These are phyloP conservation scores for Tachycineta bicolor DNA, from an alignment of 2,113 vertebrate species.

Conservation along the genomic window DNA sequence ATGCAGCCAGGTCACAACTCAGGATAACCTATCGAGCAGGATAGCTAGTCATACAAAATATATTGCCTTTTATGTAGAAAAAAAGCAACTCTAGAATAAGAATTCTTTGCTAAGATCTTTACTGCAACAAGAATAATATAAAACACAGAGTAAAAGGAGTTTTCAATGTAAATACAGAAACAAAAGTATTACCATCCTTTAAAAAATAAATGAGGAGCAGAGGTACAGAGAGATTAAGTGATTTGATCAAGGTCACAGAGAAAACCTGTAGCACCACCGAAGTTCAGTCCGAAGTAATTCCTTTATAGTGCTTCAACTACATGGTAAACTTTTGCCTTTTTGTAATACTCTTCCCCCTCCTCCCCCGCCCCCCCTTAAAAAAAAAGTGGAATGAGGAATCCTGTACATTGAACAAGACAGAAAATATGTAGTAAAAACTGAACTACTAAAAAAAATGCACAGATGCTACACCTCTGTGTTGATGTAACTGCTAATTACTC, in stretches of 20 bases:
- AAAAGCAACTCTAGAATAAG: background rate
- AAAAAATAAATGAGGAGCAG: slow-evolving; percentile 29
- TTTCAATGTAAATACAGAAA: slow-evolving; percentile 24
- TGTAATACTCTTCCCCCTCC: background rate
- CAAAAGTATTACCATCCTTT: background rate
- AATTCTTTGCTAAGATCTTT: background rate
- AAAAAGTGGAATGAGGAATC: background rate
- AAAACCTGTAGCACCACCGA: background rate
- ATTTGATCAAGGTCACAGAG: slow-evolving; percentile 43
- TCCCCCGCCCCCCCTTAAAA: background rate
- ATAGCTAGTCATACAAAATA: background rate
- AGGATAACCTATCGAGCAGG: background rate
- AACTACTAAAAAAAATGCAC: background rate
- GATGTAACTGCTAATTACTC: background rate
- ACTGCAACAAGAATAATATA: background rate
- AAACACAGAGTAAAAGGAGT: background rate
- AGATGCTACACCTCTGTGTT: background rate
- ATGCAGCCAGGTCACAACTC: background rate
- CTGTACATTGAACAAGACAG: background rate
- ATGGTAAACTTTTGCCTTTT: background rate
- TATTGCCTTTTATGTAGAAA: background rate
- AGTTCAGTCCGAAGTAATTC: background rate
- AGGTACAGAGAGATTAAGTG: background rate
- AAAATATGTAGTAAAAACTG: background rate
- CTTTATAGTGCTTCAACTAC: background rate